These are phyloP conservation scores for Paelopatides confundens DNA, from an alignment of 53 echinoderm and acorn worm species.

Conservation along the genomic window DNA sequence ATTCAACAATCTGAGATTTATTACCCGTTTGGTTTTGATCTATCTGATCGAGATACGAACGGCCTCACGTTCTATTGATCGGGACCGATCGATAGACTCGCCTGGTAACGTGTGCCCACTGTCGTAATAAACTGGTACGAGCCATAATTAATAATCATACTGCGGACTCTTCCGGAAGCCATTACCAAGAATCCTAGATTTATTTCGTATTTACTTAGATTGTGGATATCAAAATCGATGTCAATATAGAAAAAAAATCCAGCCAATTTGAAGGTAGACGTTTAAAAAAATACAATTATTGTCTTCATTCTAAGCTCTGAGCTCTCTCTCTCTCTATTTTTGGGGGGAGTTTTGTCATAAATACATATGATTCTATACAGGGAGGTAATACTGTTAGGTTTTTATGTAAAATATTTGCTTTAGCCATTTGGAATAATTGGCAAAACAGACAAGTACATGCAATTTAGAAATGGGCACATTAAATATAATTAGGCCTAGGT, in stretches of 20 bases:
- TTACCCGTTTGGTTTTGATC: not conserved
- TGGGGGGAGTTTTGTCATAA: too few relatives aligned
- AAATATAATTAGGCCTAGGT: too few relatives aligned
- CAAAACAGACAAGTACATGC: too few relatives aligned
- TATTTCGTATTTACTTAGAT: conserved; percentile 10
- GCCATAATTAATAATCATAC: conserved; percentile 28
- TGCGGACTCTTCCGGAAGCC: conserved; percentile 28
- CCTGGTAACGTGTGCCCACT: conserved; percentile 26
- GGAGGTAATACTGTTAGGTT: too few relatives aligned
- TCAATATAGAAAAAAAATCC: not conserved
- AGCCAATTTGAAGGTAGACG: too few relatives aligned
- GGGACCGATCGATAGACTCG: conserved; percentile 1
- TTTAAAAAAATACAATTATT: too few relatives aligned
- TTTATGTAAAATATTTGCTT: too few relatives aligned
- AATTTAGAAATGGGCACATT: too few relatives aligned
- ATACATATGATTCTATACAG: too few relatives aligned
- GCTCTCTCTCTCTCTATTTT: too few relatives aligned
- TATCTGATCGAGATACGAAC: not conserved
- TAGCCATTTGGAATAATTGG: too few relatives aligned
- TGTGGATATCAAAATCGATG: not conserved
- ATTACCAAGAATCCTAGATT: conserved; percentile 4
- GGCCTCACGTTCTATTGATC: conserved; percentile 37
- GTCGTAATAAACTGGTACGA: conserved; percentile 29
- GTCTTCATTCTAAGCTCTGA: too few relatives aligned
- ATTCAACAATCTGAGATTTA: not conserved